These are phyloP conservation scores for Brachypterus glaber DNA, from an alignment of 2,888 invertebrate genomes.

Conservation along the genomic window DNA sequence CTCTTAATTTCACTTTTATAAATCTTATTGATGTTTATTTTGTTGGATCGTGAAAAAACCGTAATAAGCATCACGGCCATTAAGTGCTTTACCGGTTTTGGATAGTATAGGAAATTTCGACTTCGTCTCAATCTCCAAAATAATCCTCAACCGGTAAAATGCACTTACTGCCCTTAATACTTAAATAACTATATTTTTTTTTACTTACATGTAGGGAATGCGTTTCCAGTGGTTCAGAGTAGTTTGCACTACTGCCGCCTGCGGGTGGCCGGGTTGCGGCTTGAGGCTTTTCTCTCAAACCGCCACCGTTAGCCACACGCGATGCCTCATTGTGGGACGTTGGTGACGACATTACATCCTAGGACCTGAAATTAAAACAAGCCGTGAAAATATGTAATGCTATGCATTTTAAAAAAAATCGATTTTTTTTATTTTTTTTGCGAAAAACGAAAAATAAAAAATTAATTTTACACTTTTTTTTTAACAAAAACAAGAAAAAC, in stretches of 20 bases:
- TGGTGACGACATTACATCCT: slow-evolving; percentile 47
- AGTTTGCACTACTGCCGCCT: slow-evolving; percentile 7
- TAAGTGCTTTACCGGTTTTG: too few relatives aligned
- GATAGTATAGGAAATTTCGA: too few relatives aligned
- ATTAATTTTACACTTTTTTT: too few relatives aligned
- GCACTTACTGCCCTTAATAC: not conserved
- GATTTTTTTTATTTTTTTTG: too few relatives aligned
- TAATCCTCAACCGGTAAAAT: too few relatives aligned
- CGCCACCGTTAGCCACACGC: slow-evolving; percentile 49
- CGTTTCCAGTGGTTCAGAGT: not conserved
- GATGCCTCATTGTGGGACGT: slow-evolving; percentile 54
- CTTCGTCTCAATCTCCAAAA: too few relatives aligned
- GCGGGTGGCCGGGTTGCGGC: slow-evolving; percentile 40
- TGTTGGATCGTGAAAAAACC: too few relatives aligned
- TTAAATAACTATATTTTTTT: slow-evolving; percentile 3
- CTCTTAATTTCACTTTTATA: too few relatives aligned
- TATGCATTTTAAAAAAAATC: not conserved
- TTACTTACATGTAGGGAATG: slow-evolving; percentile 9
- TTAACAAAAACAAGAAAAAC: too few relatives aligned
- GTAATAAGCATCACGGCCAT: too few relatives aligned
- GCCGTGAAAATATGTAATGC: not conserved
- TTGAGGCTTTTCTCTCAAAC: slow-evolving; percentile 49
- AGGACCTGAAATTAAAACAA: slow-evolving; percentile 24
- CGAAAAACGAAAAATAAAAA: too few relatives aligned
- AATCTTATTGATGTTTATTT: too few relatives aligned